Evolutionary conservation across 2,113 vertebrate genomes (phyloP).

Genomic region (Brienomyrus brachyistius): DNA sequence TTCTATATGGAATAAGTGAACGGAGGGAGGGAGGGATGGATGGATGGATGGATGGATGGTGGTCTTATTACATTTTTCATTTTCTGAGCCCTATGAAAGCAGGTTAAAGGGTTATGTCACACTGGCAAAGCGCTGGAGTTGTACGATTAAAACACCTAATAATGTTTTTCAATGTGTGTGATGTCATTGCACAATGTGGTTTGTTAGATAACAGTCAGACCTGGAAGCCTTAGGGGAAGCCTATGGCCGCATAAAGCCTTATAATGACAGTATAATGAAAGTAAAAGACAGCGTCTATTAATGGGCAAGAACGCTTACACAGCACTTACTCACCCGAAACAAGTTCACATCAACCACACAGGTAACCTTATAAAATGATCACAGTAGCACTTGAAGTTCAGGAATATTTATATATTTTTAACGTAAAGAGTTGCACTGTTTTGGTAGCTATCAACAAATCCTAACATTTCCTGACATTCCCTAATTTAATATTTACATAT

Average conservation of each 20-base stretch:
- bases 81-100: too few species aligned
- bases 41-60: not conserved
- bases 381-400: not conserved
- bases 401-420: not conserved
- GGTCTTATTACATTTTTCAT: too few species aligned
- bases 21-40: not conserved
- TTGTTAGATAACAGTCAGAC: not conserved
- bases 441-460: conserved; percentile 36
- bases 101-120: too few species aligned
- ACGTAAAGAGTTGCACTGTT: conserved; percentile 23
- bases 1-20: too few species aligned
- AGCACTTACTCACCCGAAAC: not conserved
- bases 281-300: not conserved
- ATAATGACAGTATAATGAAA: not conserved
- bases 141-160: not conserved
- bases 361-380: not conserved
- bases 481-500: conserved; percentile 53
- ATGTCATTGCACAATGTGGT: not conserved
- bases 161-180: not conserved
- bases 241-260: not conserved
- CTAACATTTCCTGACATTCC: conserved; percentile 52
- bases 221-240: not conserved
- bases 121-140: not conserved
- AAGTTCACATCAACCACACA: not conserved
- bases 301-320: not conserved